These are phyloP conservation scores for Thaleichthys pacificus DNA, from an alignment of 2,797 vertebrate genomes.

Conservation along the genomic window DNA sequence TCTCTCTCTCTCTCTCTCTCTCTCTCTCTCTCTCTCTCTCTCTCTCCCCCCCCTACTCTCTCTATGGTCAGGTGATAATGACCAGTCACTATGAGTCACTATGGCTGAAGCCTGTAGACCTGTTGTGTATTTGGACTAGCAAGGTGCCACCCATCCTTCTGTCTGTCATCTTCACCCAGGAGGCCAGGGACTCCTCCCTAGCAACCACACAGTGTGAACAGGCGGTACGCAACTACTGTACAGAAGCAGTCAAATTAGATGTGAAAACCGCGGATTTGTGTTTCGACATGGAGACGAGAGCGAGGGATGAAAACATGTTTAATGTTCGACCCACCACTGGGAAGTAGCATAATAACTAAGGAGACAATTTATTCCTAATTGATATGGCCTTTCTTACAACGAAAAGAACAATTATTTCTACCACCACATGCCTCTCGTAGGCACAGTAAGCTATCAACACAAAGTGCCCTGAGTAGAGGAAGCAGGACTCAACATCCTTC, in stretches of 20 bases:
- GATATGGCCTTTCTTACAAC: constrained; percentile 83
- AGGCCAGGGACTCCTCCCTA: constrained; percentile 7
- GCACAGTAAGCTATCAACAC: constrained; percentile 78
- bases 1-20: constrained; percentile 1
- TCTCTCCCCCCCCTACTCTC: constrained; percentile 59
- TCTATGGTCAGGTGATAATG: no score
- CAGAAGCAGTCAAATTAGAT: no score
- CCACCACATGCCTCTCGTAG: constrained; percentile 72
- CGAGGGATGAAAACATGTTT: constrained; percentile 38
- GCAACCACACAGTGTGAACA: not conserved
- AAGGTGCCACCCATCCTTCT: no score
- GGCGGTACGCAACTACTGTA: no score
- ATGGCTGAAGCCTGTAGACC: no score
- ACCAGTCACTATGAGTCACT: no score
- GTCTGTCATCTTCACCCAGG: no score
- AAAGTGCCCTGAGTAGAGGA: constrained; percentile 78
- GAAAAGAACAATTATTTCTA: constrained; percentile 82
- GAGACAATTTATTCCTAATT: constrained; percentile 83
- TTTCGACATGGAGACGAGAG: no score
- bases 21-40: not conserved
- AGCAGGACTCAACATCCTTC: constrained; percentile 67
- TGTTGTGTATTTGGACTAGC: no score
- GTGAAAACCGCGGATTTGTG: no score
- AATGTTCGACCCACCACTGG: constrained; percentile 73
- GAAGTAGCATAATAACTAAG: constrained; percentile 79